A percentile compares a stretch with the other conserved stretches of the same genome.
These are phyloP conservation scores for Andinoacara biseriatus DNA, from an alignment of 2,113 vertebrate genomes.

Conservation along the genomic window DNA sequence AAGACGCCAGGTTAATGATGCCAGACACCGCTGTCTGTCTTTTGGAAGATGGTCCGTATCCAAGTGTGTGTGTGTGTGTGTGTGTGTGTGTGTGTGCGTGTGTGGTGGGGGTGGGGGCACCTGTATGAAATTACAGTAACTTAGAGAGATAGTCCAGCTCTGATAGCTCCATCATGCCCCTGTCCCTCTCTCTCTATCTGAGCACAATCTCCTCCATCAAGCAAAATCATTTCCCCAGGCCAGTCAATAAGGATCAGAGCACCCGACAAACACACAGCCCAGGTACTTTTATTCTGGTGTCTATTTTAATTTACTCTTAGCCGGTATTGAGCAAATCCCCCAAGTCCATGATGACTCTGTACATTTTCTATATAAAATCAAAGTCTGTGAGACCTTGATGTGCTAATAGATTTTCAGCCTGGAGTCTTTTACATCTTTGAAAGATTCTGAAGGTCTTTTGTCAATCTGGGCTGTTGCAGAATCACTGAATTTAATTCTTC, in stretches of 20 bases:
- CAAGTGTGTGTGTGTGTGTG: conserved; percentile 28
- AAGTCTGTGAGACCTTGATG: conserved; percentile 14
- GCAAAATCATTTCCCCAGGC: conserved; percentile 56
- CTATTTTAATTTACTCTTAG: conserved; percentile 52
- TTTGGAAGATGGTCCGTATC: conserved; percentile 53
- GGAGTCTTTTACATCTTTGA: neutral
- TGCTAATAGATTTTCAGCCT: neutral
- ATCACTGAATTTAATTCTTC: neutral
- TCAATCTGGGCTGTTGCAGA: neutral
- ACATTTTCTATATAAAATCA: conserved; percentile 27
- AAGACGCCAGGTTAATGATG: conserved; percentile 71
- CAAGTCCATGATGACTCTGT: conserved; percentile 11
- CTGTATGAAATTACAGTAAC: conserved; percentile 69
- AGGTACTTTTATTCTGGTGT: conserved; percentile 46
- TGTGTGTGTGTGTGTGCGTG: neutral
- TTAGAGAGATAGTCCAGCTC: conserved; percentile 71
- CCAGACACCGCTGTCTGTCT: conserved; percentile 67
- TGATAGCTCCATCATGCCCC: conserved; percentile 79
- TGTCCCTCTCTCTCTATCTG: conserved; percentile 16
- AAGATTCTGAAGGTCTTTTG: conserved; percentile 1
- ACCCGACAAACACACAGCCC: conserved; percentile 24
- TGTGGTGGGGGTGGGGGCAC: neutral
- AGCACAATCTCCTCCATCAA: conserved; percentile 48
- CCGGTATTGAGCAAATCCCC: conserved; percentile 27
- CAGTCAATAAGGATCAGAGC: conserved; percentile 60